These are phyloP conservation scores for Perizoma affinitatum DNA, from an alignment of 2,888 invertebrate genomes.

Conservation along the genomic window DNA sequence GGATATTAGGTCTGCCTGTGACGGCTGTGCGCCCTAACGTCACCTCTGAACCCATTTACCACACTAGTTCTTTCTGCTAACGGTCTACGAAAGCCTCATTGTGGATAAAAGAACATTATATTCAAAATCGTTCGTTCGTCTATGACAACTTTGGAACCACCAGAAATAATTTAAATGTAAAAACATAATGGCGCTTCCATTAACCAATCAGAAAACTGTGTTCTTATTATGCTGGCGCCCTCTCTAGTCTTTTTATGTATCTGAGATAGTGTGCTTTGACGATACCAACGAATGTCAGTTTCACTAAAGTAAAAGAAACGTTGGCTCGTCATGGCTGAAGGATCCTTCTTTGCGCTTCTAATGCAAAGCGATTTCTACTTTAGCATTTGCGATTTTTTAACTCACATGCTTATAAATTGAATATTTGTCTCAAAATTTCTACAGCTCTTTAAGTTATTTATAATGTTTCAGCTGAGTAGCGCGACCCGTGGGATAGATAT, in stretches of 20 bases:
- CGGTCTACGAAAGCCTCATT: neutral
- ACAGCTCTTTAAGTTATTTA: neutral
- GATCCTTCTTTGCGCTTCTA: constrained; percentile 66
- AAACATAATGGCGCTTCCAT: neutral
- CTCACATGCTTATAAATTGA: neutral
- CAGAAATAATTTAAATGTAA: too few species aligned
- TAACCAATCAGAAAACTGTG: too few species aligned
- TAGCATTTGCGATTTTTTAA: constrained; percentile 50
- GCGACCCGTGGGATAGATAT: constrained; percentile 1
- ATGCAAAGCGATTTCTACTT: constrained; percentile 45
- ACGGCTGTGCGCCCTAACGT: constrained; percentile 32
- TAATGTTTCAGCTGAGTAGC: neutral
- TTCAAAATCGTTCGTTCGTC: too few species aligned
- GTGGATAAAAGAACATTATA: too few species aligned
- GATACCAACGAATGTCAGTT: constrained; percentile 26
- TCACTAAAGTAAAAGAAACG: constrained; percentile 22
- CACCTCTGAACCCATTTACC: neutral
- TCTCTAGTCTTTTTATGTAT: neutral
- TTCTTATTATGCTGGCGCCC: too few species aligned
- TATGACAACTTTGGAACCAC: too few species aligned
- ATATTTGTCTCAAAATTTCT: neutral
- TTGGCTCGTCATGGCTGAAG: constrained; percentile 55
- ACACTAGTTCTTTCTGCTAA: neutral
- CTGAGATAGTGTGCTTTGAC: constrained; percentile 24
- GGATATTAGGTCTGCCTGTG: constrained; percentile 72